Evolutionary conservation across 1,140 invertebrate species (phyloP), one percentile per base, ranked within the genome.

Genomic region (Metopolophium dirhodum): DNA sequence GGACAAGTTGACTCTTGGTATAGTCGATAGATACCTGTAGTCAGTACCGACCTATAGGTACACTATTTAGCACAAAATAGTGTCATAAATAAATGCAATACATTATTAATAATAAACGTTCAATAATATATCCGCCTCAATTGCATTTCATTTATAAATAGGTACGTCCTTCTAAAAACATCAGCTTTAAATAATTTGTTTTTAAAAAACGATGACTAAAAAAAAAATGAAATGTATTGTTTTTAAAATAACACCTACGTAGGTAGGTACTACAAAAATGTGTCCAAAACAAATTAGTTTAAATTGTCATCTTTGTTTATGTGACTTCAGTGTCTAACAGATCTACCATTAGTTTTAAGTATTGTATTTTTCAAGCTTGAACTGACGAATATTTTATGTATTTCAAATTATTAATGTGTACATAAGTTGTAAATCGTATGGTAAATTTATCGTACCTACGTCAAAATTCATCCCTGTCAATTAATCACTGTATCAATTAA

Each of bases 401-500:
- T 77, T 77, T 77, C n/a, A n/a, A n/a, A 77, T n/a, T n/a, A 77
- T 18, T 77, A 77, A 77, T 77, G 61, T 4, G 61, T n/a, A 77
- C n/a, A n/a, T 77, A 77, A 77, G n/a, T 35, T 77, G 61, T 77
- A 35, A n/a, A 6, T 14, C 4, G 61, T 77, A 77, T 77, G 4
- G 61, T 77, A 18, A 77, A 18, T 18, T 77, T n/a, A 77, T 18
- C n/a, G 30, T n/a, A 18, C 30, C 30, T 35, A n/a, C 30, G 4
- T 77, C 30, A 77, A 61, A 11, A 54, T 77, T 77, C 61, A 77
- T n/a, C 14, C 61, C 61, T 77, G 61, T 77, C 61, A 77, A 77
- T 77, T 77, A 77, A 77, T 77, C 61, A 77, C 61, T 77, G n/a
- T 77, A n/a, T 77, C 61, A 77, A 77, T 77, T n/a, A n/a, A 77